These are phyloP conservation scores for Mythimna pallens DNA, from an alignment of 2,888 invertebrate species.

Conservation along the genomic window DNA sequence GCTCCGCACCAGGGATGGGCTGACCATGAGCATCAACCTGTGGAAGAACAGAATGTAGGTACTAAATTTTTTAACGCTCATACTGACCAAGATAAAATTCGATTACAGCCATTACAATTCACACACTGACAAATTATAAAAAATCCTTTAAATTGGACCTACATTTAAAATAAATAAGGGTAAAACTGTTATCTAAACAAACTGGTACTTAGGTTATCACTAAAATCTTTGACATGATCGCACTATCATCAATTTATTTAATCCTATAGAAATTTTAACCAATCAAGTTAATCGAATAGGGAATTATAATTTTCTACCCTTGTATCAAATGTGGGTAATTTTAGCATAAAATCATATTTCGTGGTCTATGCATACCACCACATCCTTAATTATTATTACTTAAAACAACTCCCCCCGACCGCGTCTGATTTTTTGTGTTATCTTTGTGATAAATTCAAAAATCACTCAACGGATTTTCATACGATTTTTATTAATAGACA, in stretches of 20 bases:
- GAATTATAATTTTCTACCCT: background rate
- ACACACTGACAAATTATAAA: background rate
- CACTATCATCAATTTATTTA: background rate
- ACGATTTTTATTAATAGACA: no score
- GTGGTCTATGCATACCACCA: no score
- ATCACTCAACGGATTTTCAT: no score
- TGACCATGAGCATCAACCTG: constrained; percentile 85
- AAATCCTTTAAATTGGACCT: no score
- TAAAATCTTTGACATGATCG: background rate
- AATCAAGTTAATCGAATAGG: background rate
- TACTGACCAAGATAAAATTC: background rate
- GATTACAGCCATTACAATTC: background rate
- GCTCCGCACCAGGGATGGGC: constrained; percentile 83
- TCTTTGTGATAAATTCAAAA: no score
- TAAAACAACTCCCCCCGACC: no score
- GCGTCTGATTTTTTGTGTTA: no score
- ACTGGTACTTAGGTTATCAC: background rate
- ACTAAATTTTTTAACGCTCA: background rate
- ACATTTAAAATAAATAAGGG: background rate
- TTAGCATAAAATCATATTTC: no score
- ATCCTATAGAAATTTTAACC: background rate
- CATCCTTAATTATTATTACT: no score
- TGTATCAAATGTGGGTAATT: no score
- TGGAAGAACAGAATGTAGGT: constrained; percentile 7
- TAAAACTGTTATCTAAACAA: background rate